Base-by-base conservation (phyloP, 1,140 invertebrate species). In the Sarcophaga bullata region DNA sequence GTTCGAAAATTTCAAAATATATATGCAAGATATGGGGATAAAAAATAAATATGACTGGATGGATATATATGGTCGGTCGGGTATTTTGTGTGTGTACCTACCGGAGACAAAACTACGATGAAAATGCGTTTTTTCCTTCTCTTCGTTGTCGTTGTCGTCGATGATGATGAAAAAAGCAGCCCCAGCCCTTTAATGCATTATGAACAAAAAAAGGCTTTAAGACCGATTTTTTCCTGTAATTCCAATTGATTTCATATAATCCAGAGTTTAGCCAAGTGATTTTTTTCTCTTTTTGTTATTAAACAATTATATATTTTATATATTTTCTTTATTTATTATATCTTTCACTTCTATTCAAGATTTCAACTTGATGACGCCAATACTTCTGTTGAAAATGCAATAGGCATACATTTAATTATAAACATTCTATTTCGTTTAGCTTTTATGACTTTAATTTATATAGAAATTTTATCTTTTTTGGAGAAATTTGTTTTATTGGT, bases 41-140 rank as follows among this genome's bases (percentile, higher is more conserved):
- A 62, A 80, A 68, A 68, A n/a, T 19, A 76, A 37, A 37, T 37
- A 62, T 80, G 80, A 80, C 52, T 80, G 80, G 52, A 49, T 47
- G n/a, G 37, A 68, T 80, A 62, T 80, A 54, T 80, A 47, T 80
- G 62, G 58, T 78, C 49, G 68, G 73, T 37, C 48, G 75, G 82
- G 80, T 76, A 82, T 87, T 89, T 89, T 89, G 88, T 89, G 88
- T 84, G 80, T 89, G 88, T 89, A 89, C 88, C 88, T 89, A 89
- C 88, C 88, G 88, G 88, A 89, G 88, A 89, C 87, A 82, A 86
- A 82, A 81, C 72, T 84, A 85, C 75, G 75, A 78, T 78, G 84
- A 87, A 86, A 76, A 82, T 81, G 83, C 82, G 82, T 82, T 78
- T 82, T 82, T 68, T 76, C 48, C 48, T 76, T 13, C 15, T 78